Conservation (phyloP, 2,113 vertebrate species). For the Balaeniceps rex region DNA sequence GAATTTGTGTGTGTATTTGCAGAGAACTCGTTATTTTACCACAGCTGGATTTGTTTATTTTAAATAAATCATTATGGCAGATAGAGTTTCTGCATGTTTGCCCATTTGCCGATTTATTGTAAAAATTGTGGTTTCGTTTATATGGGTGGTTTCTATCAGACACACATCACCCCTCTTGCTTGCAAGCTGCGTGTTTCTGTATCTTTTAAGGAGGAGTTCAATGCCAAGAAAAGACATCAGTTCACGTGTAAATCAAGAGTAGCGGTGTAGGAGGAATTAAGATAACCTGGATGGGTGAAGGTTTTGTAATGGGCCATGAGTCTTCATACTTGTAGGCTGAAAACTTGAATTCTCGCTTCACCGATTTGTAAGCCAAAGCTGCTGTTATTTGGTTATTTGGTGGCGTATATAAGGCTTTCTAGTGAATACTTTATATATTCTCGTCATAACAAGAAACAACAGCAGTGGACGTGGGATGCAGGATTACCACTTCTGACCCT, state of each 20-base stretch:
- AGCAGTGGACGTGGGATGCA: background rate
- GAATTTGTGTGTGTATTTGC: constrained; percentile 36
- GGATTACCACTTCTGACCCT: background rate
- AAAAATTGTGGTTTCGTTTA: constrained; percentile 28
- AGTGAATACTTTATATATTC: background rate
- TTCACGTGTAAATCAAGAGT: background rate
- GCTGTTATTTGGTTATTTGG: background rate
- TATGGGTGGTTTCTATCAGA: constrained; percentile 26
- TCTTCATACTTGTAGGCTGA: background rate
- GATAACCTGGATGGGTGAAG: background rate
- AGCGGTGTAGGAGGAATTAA: background rate
- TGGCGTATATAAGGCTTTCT: background rate
- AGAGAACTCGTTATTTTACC: constrained; percentile 39
- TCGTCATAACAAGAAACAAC: background rate
- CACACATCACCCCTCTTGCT: background rate
- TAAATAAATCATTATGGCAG: constrained; percentile 47
- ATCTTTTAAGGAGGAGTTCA: background rate
- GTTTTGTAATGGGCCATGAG: background rate
- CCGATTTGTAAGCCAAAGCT: background rate
- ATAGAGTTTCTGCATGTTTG: background rate
- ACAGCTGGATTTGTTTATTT: constrained; percentile 64
- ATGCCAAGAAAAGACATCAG: background rate
- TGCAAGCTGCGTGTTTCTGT: background rate
- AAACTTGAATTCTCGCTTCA: background rate
- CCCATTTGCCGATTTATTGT: background rate